Percentiles rank a stretch among this genome's conserved stretches.
phyloP scores from a whole-genome alignment of 2,797 vertebrate species.

The Brachyrhaphis roseni region DNA sequence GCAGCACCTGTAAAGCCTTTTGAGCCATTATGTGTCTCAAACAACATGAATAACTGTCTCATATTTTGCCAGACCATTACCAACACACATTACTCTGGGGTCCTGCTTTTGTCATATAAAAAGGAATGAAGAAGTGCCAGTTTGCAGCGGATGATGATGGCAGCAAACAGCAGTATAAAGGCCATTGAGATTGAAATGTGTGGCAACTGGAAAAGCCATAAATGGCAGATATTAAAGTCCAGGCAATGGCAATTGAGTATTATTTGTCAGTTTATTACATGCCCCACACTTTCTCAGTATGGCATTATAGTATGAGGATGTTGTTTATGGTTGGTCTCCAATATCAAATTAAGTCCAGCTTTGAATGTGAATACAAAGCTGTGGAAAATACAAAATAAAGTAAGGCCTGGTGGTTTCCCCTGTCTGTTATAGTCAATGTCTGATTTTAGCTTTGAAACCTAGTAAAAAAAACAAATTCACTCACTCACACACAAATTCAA shows the following conservation, averaged over 20 bases:
- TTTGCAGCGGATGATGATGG: slow-evolving; percentile 55
- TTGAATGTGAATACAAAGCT: neutral
- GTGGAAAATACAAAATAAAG: neutral
- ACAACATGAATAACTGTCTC: slow-evolving; percentile 37
- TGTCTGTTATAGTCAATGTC: slow-evolving; percentile 13
- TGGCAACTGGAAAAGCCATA: slow-evolving; percentile 28
- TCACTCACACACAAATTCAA: too few species aligned
- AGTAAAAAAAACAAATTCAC: slow-evolving; percentile 43
- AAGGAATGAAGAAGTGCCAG: slow-evolving; percentile 61
- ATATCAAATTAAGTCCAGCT: slow-evolving; percentile 1
- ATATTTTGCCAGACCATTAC: slow-evolving; percentile 51
- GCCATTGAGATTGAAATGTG: slow-evolving; percentile 57
- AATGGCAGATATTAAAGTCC: slow-evolving; percentile 30
- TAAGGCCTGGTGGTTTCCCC: neutral
- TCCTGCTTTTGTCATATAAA: slow-evolving; percentile 58
- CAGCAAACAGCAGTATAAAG: slow-evolving; percentile 55
- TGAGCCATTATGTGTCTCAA: slow-evolving; percentile 42
- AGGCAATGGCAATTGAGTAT: slow-evolving; percentile 25
- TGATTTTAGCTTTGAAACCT: slow-evolving; percentile 36
- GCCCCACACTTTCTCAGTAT: slow-evolving; percentile 5
- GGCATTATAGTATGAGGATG: neutral
- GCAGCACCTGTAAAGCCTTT: slow-evolving; percentile 12
- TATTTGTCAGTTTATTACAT: slow-evolving; percentile 40
- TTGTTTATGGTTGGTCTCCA: slow-evolving; percentile 11
- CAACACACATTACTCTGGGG: slow-evolving; percentile 47